Base-by-base conservation (phyloP, 2,888 invertebrate genomes). In the Mechanitis messenoides region DNA sequence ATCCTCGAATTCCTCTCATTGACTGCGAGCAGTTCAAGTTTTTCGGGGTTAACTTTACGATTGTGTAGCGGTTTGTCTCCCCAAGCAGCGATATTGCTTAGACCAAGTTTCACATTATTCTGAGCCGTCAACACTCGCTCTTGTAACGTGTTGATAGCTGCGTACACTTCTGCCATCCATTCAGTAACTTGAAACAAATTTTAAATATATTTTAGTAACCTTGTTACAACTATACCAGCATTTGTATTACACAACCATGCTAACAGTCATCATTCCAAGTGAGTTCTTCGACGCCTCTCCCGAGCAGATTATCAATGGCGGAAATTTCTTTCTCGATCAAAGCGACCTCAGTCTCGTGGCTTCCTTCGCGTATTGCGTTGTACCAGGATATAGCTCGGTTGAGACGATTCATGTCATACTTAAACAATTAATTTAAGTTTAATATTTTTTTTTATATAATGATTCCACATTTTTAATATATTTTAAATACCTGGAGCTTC, bases 211-310 rank as follows among this genome's bases (percentile, higher is more conserved):
- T 31, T 31, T 11, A 28, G 31, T 28, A 50, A 31, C 47, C 6
- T 35, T 4, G 31, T 9, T 7, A 50, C 7, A 31, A 11, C 50
- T 31, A 7, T 53, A n/a, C 5, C 6, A n/a, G 33, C 46, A 38
- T 5, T 45, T 12, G 45, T 1, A n/a, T 46, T 55, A 12, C 45
- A 45, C 33, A 53, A 56, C 12, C 3, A 31, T n/a, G 77, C 91
- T 87, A 84, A 96, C 97, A 95, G 73, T 94, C 93, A 62, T 93
- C 93, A 68, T 93, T 93, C 98, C 98, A 98, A 59, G 93, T 95
- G 54, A 95, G 91, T 38, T 92, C 90, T 45, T 90, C 89, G 60
- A 95, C 93, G 0, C 95, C 94, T 7, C 92, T 89, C 55, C 93
- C 90, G 63, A 98, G 90, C 58, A 93, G 84, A 1, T 81, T 73